phyloP scores from a whole-genome alignment of 2,888 invertebrate species.

The Folsomia candida region DNA sequence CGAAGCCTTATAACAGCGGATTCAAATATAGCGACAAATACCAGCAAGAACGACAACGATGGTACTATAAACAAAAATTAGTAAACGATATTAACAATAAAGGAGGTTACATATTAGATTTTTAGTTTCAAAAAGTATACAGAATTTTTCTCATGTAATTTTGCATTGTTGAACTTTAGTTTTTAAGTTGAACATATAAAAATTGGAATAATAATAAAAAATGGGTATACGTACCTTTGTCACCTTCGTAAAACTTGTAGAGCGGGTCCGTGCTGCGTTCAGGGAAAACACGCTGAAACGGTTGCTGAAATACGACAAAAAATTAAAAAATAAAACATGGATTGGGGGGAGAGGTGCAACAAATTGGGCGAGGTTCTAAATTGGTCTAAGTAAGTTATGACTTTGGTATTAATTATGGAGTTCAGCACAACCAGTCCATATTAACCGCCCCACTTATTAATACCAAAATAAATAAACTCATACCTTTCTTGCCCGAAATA shows the following conservation, averaged over 20 bases:
- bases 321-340: no score
- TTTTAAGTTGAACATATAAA: background rate
- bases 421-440: no score
- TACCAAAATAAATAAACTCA: no score
- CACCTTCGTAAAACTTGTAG: constrained; percentile 87
- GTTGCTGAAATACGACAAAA: no score
- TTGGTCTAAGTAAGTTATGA: no score
- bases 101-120: constrained; percentile 42
- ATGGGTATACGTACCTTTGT: constrained; percentile 67
- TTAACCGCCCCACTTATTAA: no score
- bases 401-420: no score
- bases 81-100: constrained; percentile 29
- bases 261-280: constrained; percentile 72
- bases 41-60: background rate
- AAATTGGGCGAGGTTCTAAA: no score
- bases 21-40: constrained; percentile 7
- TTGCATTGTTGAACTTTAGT: background rate
- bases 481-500: no score
- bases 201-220: no score
- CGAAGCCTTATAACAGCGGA: constrained; percentile 3
- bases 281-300: constrained; percentile 80
- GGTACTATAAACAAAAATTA: background rate
- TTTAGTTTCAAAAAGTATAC: constrained; percentile 20
- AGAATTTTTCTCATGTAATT: background rate
- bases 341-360: no score